Evolutionary conservation across 1,140 invertebrate species (phyloP).

Genomic region (Amphibalanus amphitrite): DNA sequence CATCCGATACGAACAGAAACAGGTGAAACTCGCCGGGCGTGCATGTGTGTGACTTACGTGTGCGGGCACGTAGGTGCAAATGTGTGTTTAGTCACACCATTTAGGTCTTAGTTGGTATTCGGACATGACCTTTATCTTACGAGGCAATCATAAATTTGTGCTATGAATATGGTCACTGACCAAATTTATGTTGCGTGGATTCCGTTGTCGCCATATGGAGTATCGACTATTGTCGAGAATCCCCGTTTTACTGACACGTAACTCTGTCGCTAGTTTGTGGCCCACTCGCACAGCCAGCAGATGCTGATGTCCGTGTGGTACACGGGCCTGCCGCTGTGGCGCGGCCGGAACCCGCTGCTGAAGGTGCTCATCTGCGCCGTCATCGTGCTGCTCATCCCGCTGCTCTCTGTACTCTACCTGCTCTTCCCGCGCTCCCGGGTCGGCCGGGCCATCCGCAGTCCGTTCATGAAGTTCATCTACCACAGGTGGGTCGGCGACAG

Average conservation of each 20-base stretch:
- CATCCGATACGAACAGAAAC: constrained; percentile 40
- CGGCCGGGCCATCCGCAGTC: constrained; percentile 33
- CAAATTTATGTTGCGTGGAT: no score
- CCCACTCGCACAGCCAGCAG: constrained; percentile 39
- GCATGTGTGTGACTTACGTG: no score
- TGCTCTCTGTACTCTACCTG: constrained; percentile 33
- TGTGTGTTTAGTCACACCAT: no score
- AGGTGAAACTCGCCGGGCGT: no score
- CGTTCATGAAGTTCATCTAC: constrained; percentile 40
- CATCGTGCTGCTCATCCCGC: constrained; percentile 28
- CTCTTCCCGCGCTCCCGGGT: constrained; percentile 32
- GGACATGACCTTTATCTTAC: no score
- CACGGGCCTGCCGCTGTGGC: constrained; percentile 35
- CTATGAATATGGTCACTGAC: no score
- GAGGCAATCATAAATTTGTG: no score
- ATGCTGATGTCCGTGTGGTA: constrained; percentile 38
- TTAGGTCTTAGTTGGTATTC: no score
- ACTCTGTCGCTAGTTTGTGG: constrained; percentile 32
- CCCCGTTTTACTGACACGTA: no score
- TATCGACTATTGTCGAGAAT: no score
- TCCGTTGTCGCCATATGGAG: no score
- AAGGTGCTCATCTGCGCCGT: constrained; percentile 31
- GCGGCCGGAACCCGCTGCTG: constrained; percentile 30
- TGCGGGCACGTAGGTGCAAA: no score
- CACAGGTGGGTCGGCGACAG: constrained; percentile 32